These are phyloP conservation scores for Anabacerthia variegaticeps DNA, from an alignment of 2,797 vertebrate genomes.

Conservation along the genomic window DNA sequence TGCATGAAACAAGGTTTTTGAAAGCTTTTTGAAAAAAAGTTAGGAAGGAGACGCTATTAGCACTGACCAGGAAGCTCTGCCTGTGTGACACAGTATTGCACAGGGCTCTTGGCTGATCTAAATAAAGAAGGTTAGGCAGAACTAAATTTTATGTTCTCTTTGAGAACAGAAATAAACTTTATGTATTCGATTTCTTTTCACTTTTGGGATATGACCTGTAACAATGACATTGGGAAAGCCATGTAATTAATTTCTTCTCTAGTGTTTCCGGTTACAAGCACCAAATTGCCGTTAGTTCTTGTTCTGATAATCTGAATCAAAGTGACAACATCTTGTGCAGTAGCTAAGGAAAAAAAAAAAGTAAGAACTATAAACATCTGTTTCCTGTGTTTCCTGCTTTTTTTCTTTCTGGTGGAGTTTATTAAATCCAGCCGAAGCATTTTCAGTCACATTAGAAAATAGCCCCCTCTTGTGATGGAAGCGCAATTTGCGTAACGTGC, in stretches of 20 bases:
- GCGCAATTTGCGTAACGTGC: neutral
- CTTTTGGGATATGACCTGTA: neutral
- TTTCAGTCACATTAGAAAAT: slow-evolving; percentile 51
- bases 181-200: neutral
- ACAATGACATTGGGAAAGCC: neutral
- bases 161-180: neutral
- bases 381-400: neutral
- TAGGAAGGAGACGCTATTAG: neutral
- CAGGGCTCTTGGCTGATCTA: neutral
- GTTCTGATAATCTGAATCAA: neutral
- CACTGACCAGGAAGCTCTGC: neutral
- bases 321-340: neutral
- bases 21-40: neutral
- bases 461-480: slow-evolving; percentile 75
- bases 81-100: neutral
- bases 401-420: neutral
- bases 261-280: neutral
- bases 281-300: neutral
- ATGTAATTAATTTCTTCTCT: neutral
- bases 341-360: neutral
- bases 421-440: neutral
- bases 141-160: neutral
- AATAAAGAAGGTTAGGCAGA: neutral
- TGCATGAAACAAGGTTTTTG: neutral
- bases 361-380: neutral